Evolutionary conservation across 1,140 invertebrate genomes (phyloP), one percentile per base, ranked within the genome.

Genomic region (Colletes latitarsis): DNA sequence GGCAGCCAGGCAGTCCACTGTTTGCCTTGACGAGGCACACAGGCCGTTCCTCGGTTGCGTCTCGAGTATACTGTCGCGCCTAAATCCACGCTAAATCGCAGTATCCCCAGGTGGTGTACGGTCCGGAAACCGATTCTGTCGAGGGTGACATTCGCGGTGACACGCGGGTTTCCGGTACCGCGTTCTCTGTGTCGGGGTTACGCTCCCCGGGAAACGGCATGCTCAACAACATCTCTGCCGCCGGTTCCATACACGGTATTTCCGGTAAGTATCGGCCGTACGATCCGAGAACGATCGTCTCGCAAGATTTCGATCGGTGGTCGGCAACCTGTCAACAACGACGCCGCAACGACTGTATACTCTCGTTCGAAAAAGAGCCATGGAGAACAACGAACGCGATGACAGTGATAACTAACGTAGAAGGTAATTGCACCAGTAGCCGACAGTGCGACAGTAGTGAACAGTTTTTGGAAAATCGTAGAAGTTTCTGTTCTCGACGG

Each of bases 161-260:
- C 72, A 62, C 84, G 84, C 72, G 77, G 81, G 80, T 87, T 86
- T 81, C 74, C 58, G 57, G 64, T 77, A 75, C 62, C 84, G 70
- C 73, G 85, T 66, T 71, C 66, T 86, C 88, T 90, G 88, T 77
- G 77, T 21, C 87, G 82, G 90, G 91, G 90, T 89, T 90, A 90
- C 89, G 90, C 90, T 90, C 90, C 92, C 87, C 88, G 88, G 85
- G 89, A 82, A 49, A 88, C 92, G 93, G 92, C 89, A 93, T 93
- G 93, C 92, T 93, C 90, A 93, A 93, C 90, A 93, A 93, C 85
- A 93, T 93, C 88, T 92, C 93, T 85, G 90, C 89, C 88, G 92
- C 91, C 87, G 91, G 92, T 88, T 93, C 92, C 88, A 86, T 93
- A 88, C 93, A 93, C 86, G 92, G 91, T 87, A 92, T 93, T 81